These are phyloP conservation scores for Eristalis arbustorum DNA, from an alignment of 2,888 invertebrate genomes.

Conservation along the genomic window DNA sequence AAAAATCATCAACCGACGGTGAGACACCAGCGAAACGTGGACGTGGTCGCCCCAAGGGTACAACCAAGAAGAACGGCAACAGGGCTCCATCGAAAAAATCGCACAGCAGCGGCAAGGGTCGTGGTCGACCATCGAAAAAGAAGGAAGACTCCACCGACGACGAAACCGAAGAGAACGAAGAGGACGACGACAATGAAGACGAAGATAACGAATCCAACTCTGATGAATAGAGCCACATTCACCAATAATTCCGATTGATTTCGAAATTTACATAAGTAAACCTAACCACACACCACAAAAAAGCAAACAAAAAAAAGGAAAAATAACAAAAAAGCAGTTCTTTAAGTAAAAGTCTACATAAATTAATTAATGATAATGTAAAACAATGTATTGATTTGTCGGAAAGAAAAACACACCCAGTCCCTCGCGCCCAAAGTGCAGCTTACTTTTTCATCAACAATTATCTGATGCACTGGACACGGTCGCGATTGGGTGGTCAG, in stretches of 20 bases:
- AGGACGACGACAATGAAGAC: conserved; percentile 71
- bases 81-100: conserved; percentile 67
- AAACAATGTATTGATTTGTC: conserved; percentile 38
- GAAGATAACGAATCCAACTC: conserved; percentile 72
- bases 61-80: conserved; percentile 81
- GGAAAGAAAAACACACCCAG: conserved; percentile 3
- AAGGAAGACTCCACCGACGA: conserved; percentile 72
- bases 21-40: conserved; percentile 82
- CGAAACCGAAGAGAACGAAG: conserved; percentile 71
- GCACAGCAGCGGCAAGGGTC: conserved; percentile 58
- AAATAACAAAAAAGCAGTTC: background rate
- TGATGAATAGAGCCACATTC: conserved; percentile 64
- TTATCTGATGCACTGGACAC: background rate
- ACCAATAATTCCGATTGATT: conserved; percentile 12
- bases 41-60: conserved; percentile 82
- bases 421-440: conserved; percentile 13
- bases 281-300: conserved; percentile 29
- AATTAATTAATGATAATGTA: conserved; percentile 52
- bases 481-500: conserved; percentile 5
- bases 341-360: conserved; percentile 33
- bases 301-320: conserved; percentile 9
- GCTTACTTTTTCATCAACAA: conserved; percentile 28
- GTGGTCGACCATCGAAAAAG: conserved; percentile 71
- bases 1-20: conserved; percentile 81
- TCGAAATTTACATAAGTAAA: conserved; percentile 36